phyloP scores from a whole-genome alignment of 2,113 vertebrate species.

The Cynoglossus semilaevis region DNA sequence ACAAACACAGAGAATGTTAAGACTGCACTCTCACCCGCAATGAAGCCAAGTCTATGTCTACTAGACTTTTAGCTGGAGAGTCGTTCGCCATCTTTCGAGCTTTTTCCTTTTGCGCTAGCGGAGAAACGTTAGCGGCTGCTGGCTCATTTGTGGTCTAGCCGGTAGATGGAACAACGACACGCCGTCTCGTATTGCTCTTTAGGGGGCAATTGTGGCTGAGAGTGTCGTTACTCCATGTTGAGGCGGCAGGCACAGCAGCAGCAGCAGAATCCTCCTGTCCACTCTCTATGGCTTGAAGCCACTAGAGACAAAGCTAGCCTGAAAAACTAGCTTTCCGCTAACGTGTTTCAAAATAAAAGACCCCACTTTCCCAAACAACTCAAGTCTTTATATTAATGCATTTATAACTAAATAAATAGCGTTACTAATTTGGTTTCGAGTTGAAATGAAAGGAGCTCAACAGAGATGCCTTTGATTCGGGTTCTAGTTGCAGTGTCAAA shows the following conservation, averaged over 20 bases:
- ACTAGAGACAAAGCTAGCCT: slow-evolving; percentile 3
- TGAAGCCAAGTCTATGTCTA: slow-evolving; percentile 95
- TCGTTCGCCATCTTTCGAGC: slow-evolving; percentile 93
- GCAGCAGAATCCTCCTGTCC: slow-evolving; percentile 35
- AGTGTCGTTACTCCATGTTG: slow-evolving; percentile 77
- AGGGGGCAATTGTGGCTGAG: slow-evolving; percentile 25
- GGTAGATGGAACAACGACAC: not conserved
- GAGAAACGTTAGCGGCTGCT: slow-evolving; percentile 15
- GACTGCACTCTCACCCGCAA: slow-evolving; percentile 84
- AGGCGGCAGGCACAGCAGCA: slow-evolving; percentile 70
- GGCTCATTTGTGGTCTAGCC: slow-evolving; percentile 38
- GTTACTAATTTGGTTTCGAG: too few relatives aligned
- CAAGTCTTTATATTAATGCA: too few relatives aligned
- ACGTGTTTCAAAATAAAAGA: slow-evolving; percentile 42
- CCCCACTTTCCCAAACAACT: not conserved
- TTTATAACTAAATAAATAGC: not conserved
- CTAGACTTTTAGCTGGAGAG: slow-evolving; percentile 96
- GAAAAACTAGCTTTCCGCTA: slow-evolving; percentile 16
- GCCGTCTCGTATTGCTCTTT: slow-evolving; percentile 39
- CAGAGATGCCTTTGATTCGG: too few relatives aligned
- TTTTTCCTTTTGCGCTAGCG: slow-evolving; percentile 27
- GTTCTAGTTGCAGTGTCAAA: too few relatives aligned
- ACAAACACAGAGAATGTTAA: slow-evolving; percentile 23
- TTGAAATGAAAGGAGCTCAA: too few relatives aligned
- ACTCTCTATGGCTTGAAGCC: slow-evolving; percentile 30